Conservation (phyloP, 2,888 invertebrate genomes). For the Lithophane socia region DNA sequence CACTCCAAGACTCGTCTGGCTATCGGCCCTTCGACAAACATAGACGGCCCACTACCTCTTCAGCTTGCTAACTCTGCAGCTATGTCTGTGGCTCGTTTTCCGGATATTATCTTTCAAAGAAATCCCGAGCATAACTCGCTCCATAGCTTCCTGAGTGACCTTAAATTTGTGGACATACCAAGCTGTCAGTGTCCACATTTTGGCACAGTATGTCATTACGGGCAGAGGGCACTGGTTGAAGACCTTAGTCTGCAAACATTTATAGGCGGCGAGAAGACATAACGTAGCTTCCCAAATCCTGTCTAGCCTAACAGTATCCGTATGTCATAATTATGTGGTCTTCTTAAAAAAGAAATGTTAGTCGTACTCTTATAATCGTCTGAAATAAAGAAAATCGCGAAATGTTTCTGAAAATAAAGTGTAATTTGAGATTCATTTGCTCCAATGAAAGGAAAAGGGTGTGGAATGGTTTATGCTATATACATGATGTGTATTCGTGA, state of each 20-base stretch:
- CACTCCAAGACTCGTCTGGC: neutral
- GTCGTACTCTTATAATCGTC: neutral
- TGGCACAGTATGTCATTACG: neutral
- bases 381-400: slow-evolving; percentile 26
- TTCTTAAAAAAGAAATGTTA: neutral
- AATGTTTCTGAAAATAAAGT: slow-evolving; percentile 47
- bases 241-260: neutral
- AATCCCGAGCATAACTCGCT: neutral
- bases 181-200: neutral
- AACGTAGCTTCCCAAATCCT: neutral
- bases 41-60: neutral
- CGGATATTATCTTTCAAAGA: neutral
- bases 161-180: slow-evolving; percentile 4
- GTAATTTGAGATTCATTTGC: slow-evolving; percentile 57
- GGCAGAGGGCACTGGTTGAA: neutral
- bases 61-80: neutral
- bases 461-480: slow-evolving; percentile 58
- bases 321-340: neutral
- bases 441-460: slow-evolving; percentile 57
- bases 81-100: neutral
- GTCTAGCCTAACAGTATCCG: neutral
- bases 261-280: neutral
- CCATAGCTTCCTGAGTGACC: neutral
- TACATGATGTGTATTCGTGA: slow-evolving; percentile 58
- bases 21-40: neutral